Evolutionary conservation across 2,113 vertebrate species (phyloP), one percentile per base, ranked within the genome.

Genomic region (Stictonetta naevosa): DNA sequence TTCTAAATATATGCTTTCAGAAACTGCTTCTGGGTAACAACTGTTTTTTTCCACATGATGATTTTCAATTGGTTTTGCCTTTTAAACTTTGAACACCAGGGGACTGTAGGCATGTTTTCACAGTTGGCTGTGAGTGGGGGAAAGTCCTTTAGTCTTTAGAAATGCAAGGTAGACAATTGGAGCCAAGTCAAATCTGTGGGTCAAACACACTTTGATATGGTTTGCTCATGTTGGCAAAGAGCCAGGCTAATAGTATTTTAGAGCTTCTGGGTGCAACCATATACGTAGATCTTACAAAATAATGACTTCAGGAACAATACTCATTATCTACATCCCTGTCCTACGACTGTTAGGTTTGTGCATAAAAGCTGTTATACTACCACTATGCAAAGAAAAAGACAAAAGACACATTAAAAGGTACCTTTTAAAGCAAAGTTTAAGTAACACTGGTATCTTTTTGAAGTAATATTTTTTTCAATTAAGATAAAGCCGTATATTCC

Each of bases 1-100:
- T 58, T 66, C 26, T 33, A 72, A 62, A 44, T 38, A 36, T 0
- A 13, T 31, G 12, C 36, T 80, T 53, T 69, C 44, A 83, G 40
- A 87, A 84, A 48, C n/a, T 6, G 13, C 13, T 55, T 52, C 48
- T 36, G 48, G 3, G n/a, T 68, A 55, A 56, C 18, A 40, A 13
- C 23, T 69, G 3, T n/a, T 53, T 75, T 67, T 33, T 29, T 33
- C 17, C 17, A 2, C 23, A 4, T 73, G 33, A 52, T 46, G 33
- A 18, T 64, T 64, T 64, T 28, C 36, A 59, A 40, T 36, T 34
- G 8, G 25, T 60, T 42, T 50, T 28, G 33, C 23, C 62, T 52
- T 79, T 92, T 44, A 63, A 38, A 7, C 46, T 72, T 11, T 52
- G 79, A 74, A 40, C 11, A 26, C 19, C 0, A 0, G 40, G 46